Evolutionary conservation across 1,140 invertebrate species (phyloP).

Genomic region (Macrosteles quadrilineatus): DNA sequence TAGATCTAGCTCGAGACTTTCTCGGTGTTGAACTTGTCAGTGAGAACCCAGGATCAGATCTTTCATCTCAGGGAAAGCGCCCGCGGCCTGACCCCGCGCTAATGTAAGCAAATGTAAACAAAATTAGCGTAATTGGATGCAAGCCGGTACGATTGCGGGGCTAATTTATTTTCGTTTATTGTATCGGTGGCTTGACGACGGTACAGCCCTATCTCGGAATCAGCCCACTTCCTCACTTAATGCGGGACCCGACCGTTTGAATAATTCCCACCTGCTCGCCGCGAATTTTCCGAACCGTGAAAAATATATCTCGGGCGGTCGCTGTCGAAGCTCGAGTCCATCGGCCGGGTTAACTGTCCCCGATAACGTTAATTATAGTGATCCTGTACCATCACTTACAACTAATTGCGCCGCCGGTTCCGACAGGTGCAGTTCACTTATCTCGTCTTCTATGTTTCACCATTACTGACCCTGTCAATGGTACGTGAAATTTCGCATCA

Average conservation of each 20-base stretch:
- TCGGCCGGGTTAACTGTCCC: not conserved
- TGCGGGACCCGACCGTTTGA: slow-evolving; percentile 17
- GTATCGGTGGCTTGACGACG: slow-evolving; percentile 6
- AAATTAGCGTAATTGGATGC: slow-evolving; percentile 25
- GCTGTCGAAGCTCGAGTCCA: not conserved
- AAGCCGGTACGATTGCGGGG: slow-evolving; percentile 16
- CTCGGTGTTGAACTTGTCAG: too few relatives aligned
- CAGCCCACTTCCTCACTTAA: slow-evolving; percentile 18
- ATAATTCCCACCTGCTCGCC: slow-evolving; percentile 18
- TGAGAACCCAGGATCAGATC: too few relatives aligned
- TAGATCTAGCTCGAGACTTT: too few relatives aligned
- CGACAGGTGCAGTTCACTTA: not conserved
- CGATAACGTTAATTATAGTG: slow-evolving; percentile 8
- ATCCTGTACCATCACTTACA: slow-evolving; percentile 4
- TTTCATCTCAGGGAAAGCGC: not conserved
- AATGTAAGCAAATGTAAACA: slow-evolving; percentile 27
- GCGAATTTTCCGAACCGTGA: slow-evolving; percentile 23
- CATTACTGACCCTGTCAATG: too few relatives aligned
- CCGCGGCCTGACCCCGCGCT: not conserved
- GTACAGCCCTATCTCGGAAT: slow-evolving; percentile 12
- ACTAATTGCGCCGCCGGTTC: slow-evolving; percentile 8
- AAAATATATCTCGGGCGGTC: not conserved
- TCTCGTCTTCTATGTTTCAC: too few relatives aligned
- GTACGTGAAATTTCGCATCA: too few relatives aligned
- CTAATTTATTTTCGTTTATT: slow-evolving; percentile 24